phyloP scores from a whole-genome alignment of 2,797 vertebrate genomes.

The Erethizon dorsatum region DNA sequence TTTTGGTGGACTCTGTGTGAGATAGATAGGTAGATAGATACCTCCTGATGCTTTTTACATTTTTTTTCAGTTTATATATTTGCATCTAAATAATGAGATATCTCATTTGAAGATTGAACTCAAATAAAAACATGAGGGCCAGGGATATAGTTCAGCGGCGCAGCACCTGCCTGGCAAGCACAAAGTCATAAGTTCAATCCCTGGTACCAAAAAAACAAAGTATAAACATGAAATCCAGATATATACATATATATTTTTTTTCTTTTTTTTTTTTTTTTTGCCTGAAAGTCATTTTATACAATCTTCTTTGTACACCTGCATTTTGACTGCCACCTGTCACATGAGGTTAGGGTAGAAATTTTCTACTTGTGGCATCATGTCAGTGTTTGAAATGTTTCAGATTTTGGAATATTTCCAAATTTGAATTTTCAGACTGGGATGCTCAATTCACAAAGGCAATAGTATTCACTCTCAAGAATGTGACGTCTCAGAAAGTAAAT shows the following conservation, averaged over 20 bases:
- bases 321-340: neutral
- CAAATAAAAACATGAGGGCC: neutral
- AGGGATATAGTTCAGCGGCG: neutral
- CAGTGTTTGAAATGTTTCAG: neutral
- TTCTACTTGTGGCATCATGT: neutral
- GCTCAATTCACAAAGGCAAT: neutral
- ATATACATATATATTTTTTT: neutral
- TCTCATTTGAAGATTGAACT: neutral
- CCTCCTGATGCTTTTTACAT: neutral
- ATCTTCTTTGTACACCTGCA: no score
- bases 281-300: neutral
- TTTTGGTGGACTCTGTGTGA: neutral
- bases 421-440: neutral
- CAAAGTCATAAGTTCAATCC: neutral
- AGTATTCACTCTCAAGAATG: constrained; percentile 8
- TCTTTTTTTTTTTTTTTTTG: no score
- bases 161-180: neutral
- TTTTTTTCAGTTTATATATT: neutral
- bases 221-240: neutral
- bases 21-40: neutral
- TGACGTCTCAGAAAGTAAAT: neutral
- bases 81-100: neutral
- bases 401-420: neutral
- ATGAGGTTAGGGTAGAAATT: neutral
- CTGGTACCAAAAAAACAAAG: neutral